These are phyloP conservation scores for Mycalesis mineus DNA, from an alignment of 2,888 invertebrate species.

Conservation along the genomic window DNA sequence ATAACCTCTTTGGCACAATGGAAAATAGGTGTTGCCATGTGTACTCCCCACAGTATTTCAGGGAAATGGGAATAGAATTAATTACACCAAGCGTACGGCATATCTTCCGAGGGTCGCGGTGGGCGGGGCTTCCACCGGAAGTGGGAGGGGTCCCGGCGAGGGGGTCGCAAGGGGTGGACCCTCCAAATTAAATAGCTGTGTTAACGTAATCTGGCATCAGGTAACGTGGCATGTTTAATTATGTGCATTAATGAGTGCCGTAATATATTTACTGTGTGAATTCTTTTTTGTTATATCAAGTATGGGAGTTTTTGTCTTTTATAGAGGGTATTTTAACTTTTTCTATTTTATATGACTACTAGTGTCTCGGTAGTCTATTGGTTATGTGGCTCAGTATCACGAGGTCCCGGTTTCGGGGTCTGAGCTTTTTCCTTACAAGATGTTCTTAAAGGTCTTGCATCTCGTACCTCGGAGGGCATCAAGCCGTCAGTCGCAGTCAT, in stretches of 20 bases:
- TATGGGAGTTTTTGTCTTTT: background rate
- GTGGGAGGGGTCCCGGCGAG: constrained; percentile 31
- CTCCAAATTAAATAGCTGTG: constrained; percentile 38
- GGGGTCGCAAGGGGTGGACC: constrained; percentile 19
- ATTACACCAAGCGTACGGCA: constrained; percentile 38
- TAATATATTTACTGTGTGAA: constrained; percentile 21
- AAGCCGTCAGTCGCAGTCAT: no score
- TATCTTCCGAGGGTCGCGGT: constrained; percentile 33
- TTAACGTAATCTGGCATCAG: constrained; percentile 36
- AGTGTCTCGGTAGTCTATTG: no score
- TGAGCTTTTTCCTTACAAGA: no score
- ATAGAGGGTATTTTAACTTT: background rate
- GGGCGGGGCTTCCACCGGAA: constrained; percentile 35
- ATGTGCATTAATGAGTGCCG: constrained; percentile 28
- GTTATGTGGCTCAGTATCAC: no score
- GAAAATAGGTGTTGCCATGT: constrained; percentile 27
- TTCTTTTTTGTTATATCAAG: constrained; percentile 9
- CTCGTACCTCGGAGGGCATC: no score
- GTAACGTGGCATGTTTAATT: constrained; percentile 38
- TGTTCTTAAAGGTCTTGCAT: no score
- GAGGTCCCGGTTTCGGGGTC: no score
- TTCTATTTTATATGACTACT: no score
- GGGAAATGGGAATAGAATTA: constrained; percentile 37
- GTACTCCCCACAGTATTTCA: constrained; percentile 27
- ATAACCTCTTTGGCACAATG: constrained; percentile 22